Evolutionary conservation across 2,888 invertebrate genomes (phyloP).

Genomic region (Geophilus truncorum): DNA sequence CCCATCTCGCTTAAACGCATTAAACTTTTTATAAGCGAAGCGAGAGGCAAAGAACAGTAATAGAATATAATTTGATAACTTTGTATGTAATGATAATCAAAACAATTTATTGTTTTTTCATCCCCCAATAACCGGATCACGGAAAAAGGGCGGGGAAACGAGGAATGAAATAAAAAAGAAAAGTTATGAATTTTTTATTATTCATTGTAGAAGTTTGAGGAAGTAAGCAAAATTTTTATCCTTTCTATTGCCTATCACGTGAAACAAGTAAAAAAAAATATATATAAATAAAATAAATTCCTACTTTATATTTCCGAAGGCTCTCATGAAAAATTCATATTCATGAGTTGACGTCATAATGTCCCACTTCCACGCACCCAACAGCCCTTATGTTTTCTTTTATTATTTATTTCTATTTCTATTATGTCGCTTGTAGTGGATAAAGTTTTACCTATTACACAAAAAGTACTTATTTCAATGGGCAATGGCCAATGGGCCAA

Average conservation of each 20-base stretch:
- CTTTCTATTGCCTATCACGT: background rate
- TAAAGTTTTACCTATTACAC: background rate
- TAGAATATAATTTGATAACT: background rate
- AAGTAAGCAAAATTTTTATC: background rate
- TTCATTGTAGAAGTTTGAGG: background rate
- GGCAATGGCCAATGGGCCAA: background rate
- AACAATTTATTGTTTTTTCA: background rate
- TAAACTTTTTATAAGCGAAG: background rate
- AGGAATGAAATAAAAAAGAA: background rate
- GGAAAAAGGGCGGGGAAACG: background rate
- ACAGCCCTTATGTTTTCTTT: background rate
- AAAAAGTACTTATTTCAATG: background rate
- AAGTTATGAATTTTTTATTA: background rate
- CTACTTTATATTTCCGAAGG: background rate
- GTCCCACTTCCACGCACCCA: background rate
- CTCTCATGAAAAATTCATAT: background rate
- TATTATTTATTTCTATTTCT: background rate
- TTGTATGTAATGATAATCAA: background rate
- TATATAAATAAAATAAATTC: background rate
- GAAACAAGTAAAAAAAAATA: background rate
- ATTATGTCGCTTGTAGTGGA: background rate
- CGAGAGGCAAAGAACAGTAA: background rate
- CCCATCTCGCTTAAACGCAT: background rate
- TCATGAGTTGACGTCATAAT: background rate
- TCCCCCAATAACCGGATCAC: background rate